Percentiles rank a stretch among this genome's conserved stretches.
These are phyloP conservation scores for Trissolcus basalis DNA, from an alignment of 1,140 invertebrate genomes.

Conservation along the genomic window DNA sequence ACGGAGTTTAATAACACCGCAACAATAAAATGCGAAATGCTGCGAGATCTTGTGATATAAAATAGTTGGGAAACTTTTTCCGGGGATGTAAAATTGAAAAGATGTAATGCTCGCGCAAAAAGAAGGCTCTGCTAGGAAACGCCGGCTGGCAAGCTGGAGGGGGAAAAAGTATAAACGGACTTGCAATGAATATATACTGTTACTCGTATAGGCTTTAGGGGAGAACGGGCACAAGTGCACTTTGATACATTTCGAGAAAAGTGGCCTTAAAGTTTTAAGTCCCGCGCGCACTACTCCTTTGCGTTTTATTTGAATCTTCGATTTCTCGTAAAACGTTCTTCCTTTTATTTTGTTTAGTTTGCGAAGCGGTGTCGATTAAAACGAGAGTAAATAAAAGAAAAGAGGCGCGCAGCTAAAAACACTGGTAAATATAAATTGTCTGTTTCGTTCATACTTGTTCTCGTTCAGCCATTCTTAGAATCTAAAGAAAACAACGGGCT, in stretches of 20 bases:
- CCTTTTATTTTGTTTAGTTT: no score
- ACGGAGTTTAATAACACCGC: no score
- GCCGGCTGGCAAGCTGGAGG: no score
- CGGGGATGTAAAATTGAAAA: neutral
- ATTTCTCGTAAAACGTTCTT: neutral
- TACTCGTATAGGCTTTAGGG: constrained; percentile 16
- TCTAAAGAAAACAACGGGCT: constrained; percentile 10
- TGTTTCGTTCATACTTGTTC: no score
- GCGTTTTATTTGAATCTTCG: constrained; percentile 17
- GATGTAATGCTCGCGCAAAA: neutral
- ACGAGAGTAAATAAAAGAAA: no score
- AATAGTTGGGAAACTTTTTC: no score
- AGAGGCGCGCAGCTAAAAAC: no score
- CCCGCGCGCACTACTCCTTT: constrained; percentile 3
- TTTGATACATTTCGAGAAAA: constrained; percentile 29
- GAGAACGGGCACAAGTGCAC: constrained; percentile 22
- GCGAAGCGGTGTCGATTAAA: no score
- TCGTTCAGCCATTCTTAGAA: neutral
- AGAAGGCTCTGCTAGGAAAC: no score
- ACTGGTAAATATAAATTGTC: no score
- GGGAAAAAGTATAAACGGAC: constrained; percentile 9
- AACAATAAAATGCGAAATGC: no score
- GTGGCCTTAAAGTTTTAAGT: constrained; percentile 36
- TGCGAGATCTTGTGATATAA: no score
- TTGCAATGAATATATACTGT: constrained; percentile 16